phyloP scores from a whole-genome alignment of 2,113 vertebrate genomes.

The Mohoua ochrocephala region DNA sequence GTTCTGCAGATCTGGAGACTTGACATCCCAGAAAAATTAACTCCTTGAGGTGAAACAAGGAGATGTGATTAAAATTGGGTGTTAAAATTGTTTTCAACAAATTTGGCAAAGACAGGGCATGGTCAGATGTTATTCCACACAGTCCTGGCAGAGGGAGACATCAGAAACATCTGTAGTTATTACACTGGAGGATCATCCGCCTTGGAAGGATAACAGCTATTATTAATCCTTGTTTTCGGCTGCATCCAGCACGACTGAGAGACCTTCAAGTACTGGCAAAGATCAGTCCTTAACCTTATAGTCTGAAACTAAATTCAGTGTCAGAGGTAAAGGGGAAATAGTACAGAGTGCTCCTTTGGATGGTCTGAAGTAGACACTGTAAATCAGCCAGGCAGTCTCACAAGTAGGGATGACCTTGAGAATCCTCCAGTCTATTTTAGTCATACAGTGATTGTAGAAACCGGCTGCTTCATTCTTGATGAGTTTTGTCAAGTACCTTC shows the following conservation, averaged over 20 bases:
- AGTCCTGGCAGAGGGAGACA: conserved; percentile 13
- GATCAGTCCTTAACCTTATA: not conserved
- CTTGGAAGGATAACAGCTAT: not conserved
- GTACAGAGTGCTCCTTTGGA: not conserved
- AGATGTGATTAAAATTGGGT: not conserved
- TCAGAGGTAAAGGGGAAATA: not conserved
- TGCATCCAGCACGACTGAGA: not conserved
- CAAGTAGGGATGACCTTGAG: not conserved
- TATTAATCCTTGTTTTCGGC: not conserved
- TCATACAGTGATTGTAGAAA: not conserved
- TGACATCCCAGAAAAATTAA: not conserved
- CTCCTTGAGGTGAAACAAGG: not conserved
- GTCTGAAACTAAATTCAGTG: not conserved
- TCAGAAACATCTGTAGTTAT: not conserved
- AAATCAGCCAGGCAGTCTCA: not conserved
- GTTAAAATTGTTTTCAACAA: not conserved
- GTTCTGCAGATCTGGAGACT: not conserved
- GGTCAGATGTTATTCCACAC: not conserved
- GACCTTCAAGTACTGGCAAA: not conserved
- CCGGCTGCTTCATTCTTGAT: not conserved
- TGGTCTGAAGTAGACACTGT: not conserved
- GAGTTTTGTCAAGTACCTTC: not conserved
- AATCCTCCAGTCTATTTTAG: not conserved
- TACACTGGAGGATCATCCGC: not conserved
- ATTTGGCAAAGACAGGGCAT: not conserved